Evolutionary conservation across 1,140 invertebrate genomes (phyloP), one percentile per base, ranked within the genome.

Genomic region (Carcinoscorpius rotundicauda): DNA sequence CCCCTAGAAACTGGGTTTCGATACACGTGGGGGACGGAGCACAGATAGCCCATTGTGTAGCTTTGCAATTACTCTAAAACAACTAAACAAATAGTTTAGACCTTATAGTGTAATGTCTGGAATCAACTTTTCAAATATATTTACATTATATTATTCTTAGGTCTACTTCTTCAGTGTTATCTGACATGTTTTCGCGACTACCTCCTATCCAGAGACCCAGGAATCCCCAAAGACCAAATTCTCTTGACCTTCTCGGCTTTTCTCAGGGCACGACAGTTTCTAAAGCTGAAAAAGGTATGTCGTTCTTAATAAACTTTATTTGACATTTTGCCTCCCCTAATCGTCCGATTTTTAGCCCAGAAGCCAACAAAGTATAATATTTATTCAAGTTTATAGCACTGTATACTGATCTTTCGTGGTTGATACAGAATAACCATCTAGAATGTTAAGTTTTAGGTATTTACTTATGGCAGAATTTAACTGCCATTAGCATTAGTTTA

Each of bases 141-240:
- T 11, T 3, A 51, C 9, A 4, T 8, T 48, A 5, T 11, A 10
- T 6, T 55, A 51, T 59, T 55, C n/a, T 0, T 50, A 68, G 66
- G 66, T 52, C 66, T 9, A 29, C 65, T 8, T 68, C 69, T 65
- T 71, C 68, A 49, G 71, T 71, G 64, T 71, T 74, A 3, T 71
- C 72, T n/a, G 73, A 74, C 53, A 73, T 74, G 58, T 63, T 74
- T 49, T 65, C 64, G 52, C 75, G 76, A 57, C 62, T 77, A 61
- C 76, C 75, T 66, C 74, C 74, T 61, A 60, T 60, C 6, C 70
- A 69, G 60, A 66, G 72, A 58, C 62, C 64, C 6, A 67, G 70
- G 49, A 69, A 67, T 63, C 69, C 70, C 62, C 71, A 71, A 58
- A 61, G 70, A 10, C 68, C 69, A 9, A 71, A 66, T 63, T 71